These are phyloP conservation scores for Desmophyllum pertusum DNA, from an alignment of 92 coral and sea anemone species.

Conservation along the genomic window DNA sequence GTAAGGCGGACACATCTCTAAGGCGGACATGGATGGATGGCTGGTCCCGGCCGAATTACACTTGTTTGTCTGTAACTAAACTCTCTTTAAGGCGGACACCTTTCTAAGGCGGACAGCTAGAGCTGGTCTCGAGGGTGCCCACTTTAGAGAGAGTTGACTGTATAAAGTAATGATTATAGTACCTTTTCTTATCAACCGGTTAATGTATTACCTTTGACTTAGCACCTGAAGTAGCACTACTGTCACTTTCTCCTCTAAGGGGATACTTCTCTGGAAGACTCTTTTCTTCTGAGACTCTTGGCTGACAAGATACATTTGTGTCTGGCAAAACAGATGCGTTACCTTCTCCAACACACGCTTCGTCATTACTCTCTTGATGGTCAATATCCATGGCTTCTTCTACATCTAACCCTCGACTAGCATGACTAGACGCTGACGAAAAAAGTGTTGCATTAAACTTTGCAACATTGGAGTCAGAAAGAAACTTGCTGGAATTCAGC, in stretches of 20 bases:
- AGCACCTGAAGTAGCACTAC: background rate
- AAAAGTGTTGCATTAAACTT: constrained; percentile 43
- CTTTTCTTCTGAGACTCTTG: background rate
- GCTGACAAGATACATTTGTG: background rate
- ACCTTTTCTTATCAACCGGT: no score
- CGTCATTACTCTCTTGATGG: constrained; percentile 50
- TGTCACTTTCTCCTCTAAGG: background rate
- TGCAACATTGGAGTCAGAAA: constrained; percentile 20
- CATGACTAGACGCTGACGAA: constrained; percentile 14
- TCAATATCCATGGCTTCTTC: constrained; percentile 74
- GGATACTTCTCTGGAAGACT: background rate
- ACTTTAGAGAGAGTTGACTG: no score
- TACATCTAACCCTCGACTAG: constrained; percentile 29
- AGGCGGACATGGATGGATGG: no score
- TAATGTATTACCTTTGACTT: constrained; percentile 6
- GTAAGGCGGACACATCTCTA: no score
- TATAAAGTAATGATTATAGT: no score
- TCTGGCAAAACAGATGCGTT: background rate
- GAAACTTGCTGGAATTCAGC: constrained; percentile 6
- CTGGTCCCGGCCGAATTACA: no score
- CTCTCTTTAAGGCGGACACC: no score
- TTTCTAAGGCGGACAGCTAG: no score
- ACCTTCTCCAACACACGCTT: constrained; percentile 6
- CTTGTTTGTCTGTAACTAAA: no score
- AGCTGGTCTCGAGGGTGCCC: no score